Percentiles rank a stretch among this genome's conserved stretches.
Conservation (phyloP, 2,113 vertebrate genomes). For the Columbina picui region DNA sequence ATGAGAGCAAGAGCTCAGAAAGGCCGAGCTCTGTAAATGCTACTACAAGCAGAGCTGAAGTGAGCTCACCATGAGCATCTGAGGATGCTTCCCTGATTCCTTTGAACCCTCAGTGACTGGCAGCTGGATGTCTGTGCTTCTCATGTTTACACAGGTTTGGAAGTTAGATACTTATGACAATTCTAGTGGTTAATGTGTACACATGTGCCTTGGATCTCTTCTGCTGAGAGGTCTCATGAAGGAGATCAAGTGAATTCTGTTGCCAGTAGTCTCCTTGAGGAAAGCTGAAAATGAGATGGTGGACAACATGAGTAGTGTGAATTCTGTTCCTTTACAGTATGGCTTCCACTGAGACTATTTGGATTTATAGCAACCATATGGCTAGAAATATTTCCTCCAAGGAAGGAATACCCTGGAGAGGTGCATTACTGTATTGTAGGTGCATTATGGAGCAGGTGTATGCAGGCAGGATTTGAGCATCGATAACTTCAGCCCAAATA, state of each 20-base stretch:
- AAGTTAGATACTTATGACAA: neutral
- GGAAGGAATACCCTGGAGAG: neutral
- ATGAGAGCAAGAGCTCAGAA: neutral
- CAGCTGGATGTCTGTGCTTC: neutral
- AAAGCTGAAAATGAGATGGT: neutral
- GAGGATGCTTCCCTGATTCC: neutral
- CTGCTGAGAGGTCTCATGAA: neutral
- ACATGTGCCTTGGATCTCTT: neutral
- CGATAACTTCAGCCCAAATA: neutral
- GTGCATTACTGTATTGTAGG: neutral
- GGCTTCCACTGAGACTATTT: neutral
- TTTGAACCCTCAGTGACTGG: neutral
- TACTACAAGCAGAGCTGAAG: neutral
- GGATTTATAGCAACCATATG: neutral
- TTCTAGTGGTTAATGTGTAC: neutral
- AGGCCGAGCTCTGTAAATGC: constrained; percentile 44
- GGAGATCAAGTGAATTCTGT: neutral
- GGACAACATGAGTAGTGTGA: neutral
- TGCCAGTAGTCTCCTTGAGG: neutral
- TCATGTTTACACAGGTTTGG: neutral
- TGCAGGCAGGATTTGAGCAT: neutral
- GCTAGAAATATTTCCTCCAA: neutral
- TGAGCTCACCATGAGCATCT: neutral
- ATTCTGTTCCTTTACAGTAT: neutral
- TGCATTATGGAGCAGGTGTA: neutral